Conservation (phyloP, 1,140 invertebrate genomes). For the Ips nitidus region DNA sequence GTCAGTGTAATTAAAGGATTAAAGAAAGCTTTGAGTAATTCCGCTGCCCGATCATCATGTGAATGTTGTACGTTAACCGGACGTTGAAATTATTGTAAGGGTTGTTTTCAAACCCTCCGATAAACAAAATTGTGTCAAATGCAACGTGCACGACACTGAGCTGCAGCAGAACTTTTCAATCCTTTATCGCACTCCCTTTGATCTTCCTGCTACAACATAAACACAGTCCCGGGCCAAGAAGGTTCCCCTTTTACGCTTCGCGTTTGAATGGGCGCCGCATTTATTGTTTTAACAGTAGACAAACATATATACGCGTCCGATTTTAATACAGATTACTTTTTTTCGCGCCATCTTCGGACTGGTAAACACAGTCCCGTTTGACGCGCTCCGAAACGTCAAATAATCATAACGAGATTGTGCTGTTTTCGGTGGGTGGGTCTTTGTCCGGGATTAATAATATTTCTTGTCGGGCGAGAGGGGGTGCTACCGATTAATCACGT, state of each 20-base stretch:
- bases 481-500: slow-evolving; percentile 8
- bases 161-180: slow-evolving; percentile 23
- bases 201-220: slow-evolving; percentile 28
- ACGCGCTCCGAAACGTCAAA: slow-evolving; percentile 24
- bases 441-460: slow-evolving; percentile 1
- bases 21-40: slow-evolving; percentile 47
- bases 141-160: not conserved
- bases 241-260: slow-evolving; percentile 20
- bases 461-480: not conserved
- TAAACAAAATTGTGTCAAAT: not conserved
- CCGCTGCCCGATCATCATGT: slow-evolving; percentile 41
- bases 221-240: slow-evolving; percentile 24
- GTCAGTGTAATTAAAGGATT: slow-evolving; percentile 46
- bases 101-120: not conserved
- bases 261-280: slow-evolving; percentile 24
- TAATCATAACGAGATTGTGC: slow-evolving; percentile 24
- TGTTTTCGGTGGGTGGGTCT: not conserved
- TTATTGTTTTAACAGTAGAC: slow-evolving; percentile 31
- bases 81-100: not conserved
- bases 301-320: slow-evolving; percentile 29
- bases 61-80: slow-evolving; percentile 13
- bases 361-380: slow-evolving; percentile 25
- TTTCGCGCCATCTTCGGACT: slow-evolving; percentile 25
- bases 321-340: slow-evolving; percentile 34
- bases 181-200: slow-evolving; percentile 29